phyloP scores from a whole-genome alignment of 2,797 vertebrate genomes.

The Neosilurus mollespiculum region DNA sequence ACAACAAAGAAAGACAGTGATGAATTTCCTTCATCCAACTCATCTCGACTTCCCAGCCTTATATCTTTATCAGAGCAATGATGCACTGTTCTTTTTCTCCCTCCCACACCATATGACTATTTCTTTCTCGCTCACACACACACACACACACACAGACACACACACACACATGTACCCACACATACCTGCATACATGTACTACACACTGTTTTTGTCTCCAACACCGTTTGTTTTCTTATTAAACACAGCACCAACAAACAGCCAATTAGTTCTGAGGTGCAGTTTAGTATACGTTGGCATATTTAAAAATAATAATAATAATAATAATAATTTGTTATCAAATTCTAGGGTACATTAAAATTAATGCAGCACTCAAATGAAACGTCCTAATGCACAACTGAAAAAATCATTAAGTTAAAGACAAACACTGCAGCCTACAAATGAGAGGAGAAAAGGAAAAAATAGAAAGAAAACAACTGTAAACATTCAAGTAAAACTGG shows the following conservation, averaged over 20 bases:
- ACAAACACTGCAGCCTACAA: conserved; percentile 19
- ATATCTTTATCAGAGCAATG: not conserved
- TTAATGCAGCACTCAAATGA: conserved; percentile 44
- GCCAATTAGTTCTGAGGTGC: conserved; percentile 58
- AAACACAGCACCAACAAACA: conserved; percentile 57
- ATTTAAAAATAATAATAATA: conserved; percentile 54
- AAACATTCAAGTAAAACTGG: not conserved
- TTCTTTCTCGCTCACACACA: not conserved
- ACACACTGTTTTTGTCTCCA: not conserved
- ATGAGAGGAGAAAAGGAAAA: conserved; percentile 10
- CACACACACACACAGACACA: conserved; percentile 7
- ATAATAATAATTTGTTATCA: conserved; percentile 60
- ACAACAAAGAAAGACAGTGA: conserved; percentile 11
- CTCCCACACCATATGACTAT: not conserved
- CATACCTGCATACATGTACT: not conserved
- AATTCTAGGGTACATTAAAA: conserved; percentile 52
- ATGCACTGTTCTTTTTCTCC: not conserved
- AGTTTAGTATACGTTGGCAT: conserved; percentile 52
- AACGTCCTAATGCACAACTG: conserved; percentile 41
- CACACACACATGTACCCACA: not conserved
- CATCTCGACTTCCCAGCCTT: not conserved
- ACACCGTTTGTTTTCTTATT: conserved; percentile 56
- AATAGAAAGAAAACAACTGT: conserved; percentile 13
- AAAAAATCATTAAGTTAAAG: conserved; percentile 46
- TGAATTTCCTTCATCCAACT: not conserved